These are phyloP conservation scores for Argyrosomus regius DNA, from an alignment of 2,797 vertebrate genomes.

Conservation along the genomic window DNA sequence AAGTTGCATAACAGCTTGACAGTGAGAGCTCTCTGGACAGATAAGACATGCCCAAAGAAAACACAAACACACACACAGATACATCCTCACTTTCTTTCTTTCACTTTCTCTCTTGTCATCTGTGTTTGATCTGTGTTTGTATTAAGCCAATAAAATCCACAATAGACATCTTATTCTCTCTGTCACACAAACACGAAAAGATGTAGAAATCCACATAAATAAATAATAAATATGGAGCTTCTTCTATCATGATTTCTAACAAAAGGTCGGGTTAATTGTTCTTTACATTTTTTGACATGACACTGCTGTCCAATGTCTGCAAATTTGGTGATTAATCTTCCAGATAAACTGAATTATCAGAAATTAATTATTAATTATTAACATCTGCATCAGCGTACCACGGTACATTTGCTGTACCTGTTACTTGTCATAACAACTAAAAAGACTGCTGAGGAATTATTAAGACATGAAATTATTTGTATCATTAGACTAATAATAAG, in stretches of 20 bases:
- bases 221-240: background rate
- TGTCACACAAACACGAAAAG: no score
- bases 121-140: background rate
- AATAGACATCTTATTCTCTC: no score
- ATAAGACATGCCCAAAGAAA: background rate
- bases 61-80: background rate
- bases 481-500: background rate
- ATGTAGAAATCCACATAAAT: no score
- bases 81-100: background rate
- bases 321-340: background rate
- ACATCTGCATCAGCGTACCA: no score
- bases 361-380: no score
- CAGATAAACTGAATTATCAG: no score
- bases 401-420: no score
- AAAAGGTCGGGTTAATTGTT: background rate
- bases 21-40: constrained; percentile 4
- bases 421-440: background rate
- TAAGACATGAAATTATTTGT: background rate
- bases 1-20: background rate
- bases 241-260: background rate
- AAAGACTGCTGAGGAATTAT: background rate
- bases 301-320: background rate
- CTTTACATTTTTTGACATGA: background rate
- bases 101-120: background rate
- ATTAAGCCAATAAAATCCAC: background rate